Percentiles rank a stretch among this genome's conserved stretches.
Conservation (phyloP, 2,888 invertebrate genomes). For the Chymomyza caudatula region DNA sequence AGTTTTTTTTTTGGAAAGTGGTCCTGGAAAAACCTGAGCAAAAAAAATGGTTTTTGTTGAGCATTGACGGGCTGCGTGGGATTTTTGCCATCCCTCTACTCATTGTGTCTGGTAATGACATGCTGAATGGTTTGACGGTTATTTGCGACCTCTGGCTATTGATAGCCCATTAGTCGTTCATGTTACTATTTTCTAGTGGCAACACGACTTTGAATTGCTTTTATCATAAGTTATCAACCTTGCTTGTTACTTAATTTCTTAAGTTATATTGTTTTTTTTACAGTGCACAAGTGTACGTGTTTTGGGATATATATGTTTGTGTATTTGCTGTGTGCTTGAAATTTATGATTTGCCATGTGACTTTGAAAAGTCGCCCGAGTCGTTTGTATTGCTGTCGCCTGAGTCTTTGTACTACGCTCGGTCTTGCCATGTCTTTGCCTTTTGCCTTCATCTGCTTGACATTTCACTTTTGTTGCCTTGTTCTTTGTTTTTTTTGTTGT, state of each 20-base stretch:
- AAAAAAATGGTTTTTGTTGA: too few species aligned
- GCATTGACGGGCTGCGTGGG: too few species aligned
- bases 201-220: too few species aligned
- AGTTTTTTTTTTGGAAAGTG: too few species aligned
- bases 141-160: too few species aligned
- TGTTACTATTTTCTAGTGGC: too few species aligned
- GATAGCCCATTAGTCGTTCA: too few species aligned
- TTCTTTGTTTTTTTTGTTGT: constrained; percentile 34
- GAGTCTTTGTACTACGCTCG: constrained; percentile 10
- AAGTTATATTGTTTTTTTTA: not conserved
- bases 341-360: constrained; percentile 65
- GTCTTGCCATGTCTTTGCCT: constrained; percentile 34
- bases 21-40: too few species aligned
- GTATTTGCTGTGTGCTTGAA: constrained; percentile 45
- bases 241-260: not conserved
- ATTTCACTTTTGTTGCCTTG: constrained; percentile 59
- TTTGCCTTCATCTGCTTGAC: constrained; percentile 52
- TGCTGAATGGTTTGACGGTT: too few species aligned
- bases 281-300: constrained; percentile 1
- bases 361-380: constrained; percentile 53
- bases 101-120: too few species aligned
- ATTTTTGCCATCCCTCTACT: too few species aligned
- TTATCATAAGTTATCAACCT: not conserved
- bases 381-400: not conserved
- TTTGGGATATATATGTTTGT: constrained; percentile 12